These are phyloP conservation scores for Cephus runcator DNA, from an alignment of 2,888 invertebrate genomes.

Conservation along the genomic window DNA sequence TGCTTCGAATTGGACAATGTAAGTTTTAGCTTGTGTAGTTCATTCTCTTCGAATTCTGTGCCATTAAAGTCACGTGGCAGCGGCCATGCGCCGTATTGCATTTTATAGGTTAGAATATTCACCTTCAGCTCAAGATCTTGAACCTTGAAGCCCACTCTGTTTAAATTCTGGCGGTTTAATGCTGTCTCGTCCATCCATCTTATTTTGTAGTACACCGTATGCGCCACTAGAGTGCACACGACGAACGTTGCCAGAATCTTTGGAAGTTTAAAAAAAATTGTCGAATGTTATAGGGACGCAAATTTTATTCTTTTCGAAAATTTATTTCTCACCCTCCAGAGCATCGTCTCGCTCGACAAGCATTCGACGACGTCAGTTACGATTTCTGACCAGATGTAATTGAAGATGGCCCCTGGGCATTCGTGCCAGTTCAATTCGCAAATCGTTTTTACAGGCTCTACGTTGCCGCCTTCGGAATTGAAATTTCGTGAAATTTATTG, in stretches of 20 bases:
- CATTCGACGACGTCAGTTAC: slow-evolving; percentile 57
- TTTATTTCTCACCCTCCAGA: slow-evolving; percentile 45
- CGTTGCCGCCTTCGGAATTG: slow-evolving; percentile 49
- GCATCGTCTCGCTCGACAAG: slow-evolving; percentile 43
- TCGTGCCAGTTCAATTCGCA: slow-evolving; percentile 51
- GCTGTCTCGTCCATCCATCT: slow-evolving; percentile 29
- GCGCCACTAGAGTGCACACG: slow-evolving; percentile 35
- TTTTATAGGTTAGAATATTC: slow-evolving; percentile 55
- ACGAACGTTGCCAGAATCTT: slow-evolving; percentile 43
- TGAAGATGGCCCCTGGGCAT: slow-evolving; percentile 46
- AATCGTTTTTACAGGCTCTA: slow-evolving; percentile 46
- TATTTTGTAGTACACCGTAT: slow-evolving; percentile 39
- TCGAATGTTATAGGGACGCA: not conserved
- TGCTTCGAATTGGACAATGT: slow-evolving; percentile 42
- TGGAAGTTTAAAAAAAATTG: not conserved
- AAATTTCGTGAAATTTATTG: not conserved
- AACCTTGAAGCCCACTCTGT: slow-evolving; percentile 44
- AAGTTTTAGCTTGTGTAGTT: slow-evolving; percentile 34
- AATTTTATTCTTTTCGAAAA: not conserved
- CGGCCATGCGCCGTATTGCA: slow-evolving; percentile 58
- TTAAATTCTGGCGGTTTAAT: slow-evolving; percentile 37
- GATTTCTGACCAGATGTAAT: slow-evolving; percentile 56
- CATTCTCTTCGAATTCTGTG: slow-evolving; percentile 23
- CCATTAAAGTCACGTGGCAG: slow-evolving; percentile 41
- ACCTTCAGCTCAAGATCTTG: slow-evolving; percentile 56